Evolutionary conservation across 2,797 vertebrate species (phyloP), one percentile per base, ranked within the genome.

Genomic region (Cynopterus sphinx): DNA sequence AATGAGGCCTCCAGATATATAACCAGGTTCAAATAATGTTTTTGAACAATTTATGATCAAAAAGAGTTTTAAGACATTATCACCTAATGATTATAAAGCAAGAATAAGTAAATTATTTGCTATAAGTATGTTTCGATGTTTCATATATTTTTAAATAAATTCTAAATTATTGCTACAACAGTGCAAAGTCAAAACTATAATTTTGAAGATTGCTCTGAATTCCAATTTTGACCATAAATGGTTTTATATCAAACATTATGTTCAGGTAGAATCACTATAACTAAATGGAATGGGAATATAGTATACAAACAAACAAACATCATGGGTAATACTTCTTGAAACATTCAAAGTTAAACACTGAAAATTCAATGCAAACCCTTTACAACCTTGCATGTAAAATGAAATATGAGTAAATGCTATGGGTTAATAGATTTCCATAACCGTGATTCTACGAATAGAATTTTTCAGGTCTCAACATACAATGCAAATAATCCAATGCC

Each of bases 1-100:
- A 97, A 93, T 87, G 79, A 94, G 97, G 5, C 87, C 95, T 95
- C 90, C 24, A 55, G 12, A 59, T 59, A 31, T n/a, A 71, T 51
- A 65, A 84, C 16, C 31, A 53, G 49, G 5, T n/a, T 65, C 26
- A 41, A 65, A 39, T 0, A 75, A 57, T 70, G 21, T 33, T 68
- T 87, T 86, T 65, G 21, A 79, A 83, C 10, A 84, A 43, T 1
- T 63, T 68, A 70, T 31, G 1, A 39, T 8, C 74, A 51, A 55
- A 67, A 71, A 41, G 5, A 4, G 5, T 43, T 53, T 65, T 87
- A 61, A 10, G 2, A 67, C 2, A 61, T 33, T 78, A 74, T 33
- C 36, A 68, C 9, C 2, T 3, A 53, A 24, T 28, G 11, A 39
- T 71, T 65, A 55, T 13, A 86, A 87, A 51, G 0, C 19, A 24